Conservation (phyloP, 92 coral and sea anemone genomes). For the Heteractis magnifica region DNA sequence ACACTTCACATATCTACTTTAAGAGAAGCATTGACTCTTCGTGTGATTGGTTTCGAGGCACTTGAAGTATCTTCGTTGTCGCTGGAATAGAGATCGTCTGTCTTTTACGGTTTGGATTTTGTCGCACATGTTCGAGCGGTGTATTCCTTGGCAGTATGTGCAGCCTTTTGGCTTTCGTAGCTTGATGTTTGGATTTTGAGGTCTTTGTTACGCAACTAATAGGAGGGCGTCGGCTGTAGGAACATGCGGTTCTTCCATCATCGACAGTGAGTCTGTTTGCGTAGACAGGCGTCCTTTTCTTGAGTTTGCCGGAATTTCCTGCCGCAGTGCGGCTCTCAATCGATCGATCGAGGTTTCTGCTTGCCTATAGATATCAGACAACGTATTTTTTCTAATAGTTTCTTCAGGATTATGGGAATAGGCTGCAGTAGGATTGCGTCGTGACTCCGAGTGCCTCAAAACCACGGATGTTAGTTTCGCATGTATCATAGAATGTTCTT, state of each 20-base stretch:
- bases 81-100: conserved; percentile 24
- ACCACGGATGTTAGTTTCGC: not conserved
- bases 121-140: conserved; percentile 35
- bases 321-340: not conserved
- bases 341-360: not conserved
- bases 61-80: conserved; percentile 32
- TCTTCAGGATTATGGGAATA: not conserved
- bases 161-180: conserved; percentile 4
- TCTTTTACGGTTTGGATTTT: conserved; percentile 32
- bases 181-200: not conserved
- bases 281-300: not conserved
- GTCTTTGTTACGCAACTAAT: not conserved
- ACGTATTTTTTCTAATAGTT: not conserved
- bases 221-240: not conserved
- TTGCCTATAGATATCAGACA: not conserved
- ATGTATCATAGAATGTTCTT: not conserved
- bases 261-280: not conserved
- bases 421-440: not conserved
- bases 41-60: conserved; percentile 42
- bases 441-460: not conserved
- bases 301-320: not conserved
- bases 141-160: conserved; percentile 31
- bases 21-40: conserved; percentile 29
- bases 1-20: conserved; percentile 32
- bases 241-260: not conserved